These are phyloP conservation scores for Pachypanchax playfairii DNA, from an alignment of 2,113 vertebrate genomes.

Conservation along the genomic window DNA sequence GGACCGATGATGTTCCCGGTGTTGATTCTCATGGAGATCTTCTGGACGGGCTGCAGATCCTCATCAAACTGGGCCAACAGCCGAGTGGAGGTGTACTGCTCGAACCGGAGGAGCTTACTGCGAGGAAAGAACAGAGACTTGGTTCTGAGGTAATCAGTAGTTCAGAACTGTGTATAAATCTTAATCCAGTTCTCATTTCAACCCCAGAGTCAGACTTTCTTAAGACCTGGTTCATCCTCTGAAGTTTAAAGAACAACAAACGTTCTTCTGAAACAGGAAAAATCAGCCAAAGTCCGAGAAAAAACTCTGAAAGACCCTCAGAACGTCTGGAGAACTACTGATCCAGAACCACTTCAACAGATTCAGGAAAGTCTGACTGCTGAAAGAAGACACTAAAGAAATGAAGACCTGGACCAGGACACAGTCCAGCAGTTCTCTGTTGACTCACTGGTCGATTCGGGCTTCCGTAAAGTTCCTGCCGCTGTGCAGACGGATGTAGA, in stretches of 20 bases:
- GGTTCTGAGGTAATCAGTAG: too few species aligned
- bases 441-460: conserved; percentile 86
- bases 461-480: conserved; percentile 81
- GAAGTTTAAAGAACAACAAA: too few species aligned
- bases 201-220: too few species aligned
- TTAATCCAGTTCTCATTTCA: neutral
- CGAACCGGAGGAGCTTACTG: conserved; percentile 85
- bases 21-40: conserved; percentile 86
- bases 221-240: too few species aligned
- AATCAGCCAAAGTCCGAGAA: too few species aligned
- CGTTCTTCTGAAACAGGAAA: too few species aligned
- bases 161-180: neutral
- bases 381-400: neutral
- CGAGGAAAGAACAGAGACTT: neutral
- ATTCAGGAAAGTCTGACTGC: neutral
- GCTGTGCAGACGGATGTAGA: conserved; percentile 84
- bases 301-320: too few species aligned
- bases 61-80: conserved; percentile 88
- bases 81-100: conserved; percentile 86
- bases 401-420: neutral
- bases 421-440: neutral
- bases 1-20: conserved; percentile 86
- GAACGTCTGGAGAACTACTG: neutral
- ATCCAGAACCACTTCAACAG: neutral
- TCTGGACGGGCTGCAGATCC: conserved; percentile 83